Conservation (phyloP, 2,113 vertebrate genomes). For the Okapia johnstoni region DNA sequence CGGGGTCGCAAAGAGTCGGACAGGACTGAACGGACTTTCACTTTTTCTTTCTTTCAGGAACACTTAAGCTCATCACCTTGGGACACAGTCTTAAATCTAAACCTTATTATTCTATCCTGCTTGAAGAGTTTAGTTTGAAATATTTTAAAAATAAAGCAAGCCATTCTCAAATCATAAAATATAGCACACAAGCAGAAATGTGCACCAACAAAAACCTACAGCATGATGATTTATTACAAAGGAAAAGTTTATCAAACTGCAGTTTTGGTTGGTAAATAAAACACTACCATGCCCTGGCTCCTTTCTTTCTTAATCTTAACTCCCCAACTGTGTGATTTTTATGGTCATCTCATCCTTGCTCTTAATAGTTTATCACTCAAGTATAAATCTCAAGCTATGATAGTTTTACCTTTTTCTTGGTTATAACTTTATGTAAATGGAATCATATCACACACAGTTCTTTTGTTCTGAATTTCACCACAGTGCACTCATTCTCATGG, state of each 20-base stretch:
- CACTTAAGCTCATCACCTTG: not conserved
- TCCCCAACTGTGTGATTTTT: not conserved
- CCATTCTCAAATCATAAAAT: not conserved
- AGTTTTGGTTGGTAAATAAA: not conserved
- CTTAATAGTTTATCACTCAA: not conserved
- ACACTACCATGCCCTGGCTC: not conserved
- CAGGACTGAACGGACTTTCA: not conserved
- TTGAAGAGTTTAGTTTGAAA: not conserved
- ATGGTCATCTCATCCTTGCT: not conserved
- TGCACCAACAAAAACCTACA: not conserved
- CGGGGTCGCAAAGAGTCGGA: not conserved
- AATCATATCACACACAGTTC: not conserved
- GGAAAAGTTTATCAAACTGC: not conserved
- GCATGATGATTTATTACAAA: not conserved
- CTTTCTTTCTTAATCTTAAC: not conserved
- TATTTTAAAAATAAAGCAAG: not conserved
- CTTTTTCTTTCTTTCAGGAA: not conserved
- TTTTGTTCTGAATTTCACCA: not conserved
- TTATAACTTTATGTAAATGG: not conserved
- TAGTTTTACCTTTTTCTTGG: not conserved
- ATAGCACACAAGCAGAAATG: not conserved
- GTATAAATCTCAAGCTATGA: not conserved
- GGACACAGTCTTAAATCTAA: not conserved
- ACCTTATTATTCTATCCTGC: not conserved
- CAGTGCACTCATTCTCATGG: not conserved